Evolutionary conservation across 30 jellyfish, hydroid and myxozoan genomes (phyloP).

Genomic region (Catostylus mosaicus): DNA sequence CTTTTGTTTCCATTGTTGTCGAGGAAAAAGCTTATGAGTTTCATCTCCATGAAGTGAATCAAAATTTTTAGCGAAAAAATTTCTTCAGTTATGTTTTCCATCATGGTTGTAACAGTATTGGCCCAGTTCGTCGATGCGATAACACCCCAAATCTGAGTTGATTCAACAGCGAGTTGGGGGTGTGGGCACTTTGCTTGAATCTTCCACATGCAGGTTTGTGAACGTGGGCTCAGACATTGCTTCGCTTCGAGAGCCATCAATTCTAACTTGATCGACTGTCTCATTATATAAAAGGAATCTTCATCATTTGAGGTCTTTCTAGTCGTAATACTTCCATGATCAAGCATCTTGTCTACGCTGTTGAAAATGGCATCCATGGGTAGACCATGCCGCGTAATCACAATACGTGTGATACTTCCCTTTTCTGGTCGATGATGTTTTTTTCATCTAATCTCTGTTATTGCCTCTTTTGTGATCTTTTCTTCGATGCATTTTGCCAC

Average conservation of each 20-base stretch:
- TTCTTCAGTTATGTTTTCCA: conserved; percentile 14
- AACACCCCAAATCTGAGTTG: background rate
- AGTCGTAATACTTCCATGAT: conserved; percentile 5
- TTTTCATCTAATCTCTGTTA: conserved; percentile 9
- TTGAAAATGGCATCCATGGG: conserved; percentile 15
- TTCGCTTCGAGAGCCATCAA: conserved; percentile 20
- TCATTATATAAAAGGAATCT: conserved; percentile 17
- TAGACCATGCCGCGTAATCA: conserved; percentile 10
- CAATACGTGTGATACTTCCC: conserved; percentile 18
- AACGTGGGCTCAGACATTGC: conserved; percentile 17
- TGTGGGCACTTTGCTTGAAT: conserved; percentile 16
- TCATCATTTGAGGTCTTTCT: conserved; percentile 17
- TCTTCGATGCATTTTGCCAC: conserved; percentile 18
- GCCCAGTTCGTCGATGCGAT: conserved; percentile 24
- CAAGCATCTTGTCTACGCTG: conserved; percentile 18
- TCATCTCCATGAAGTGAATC: conserved; percentile 8
- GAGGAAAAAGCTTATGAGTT: conserved; percentile 9
- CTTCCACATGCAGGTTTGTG: conserved; percentile 27
- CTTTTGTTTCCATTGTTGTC: conserved; percentile 1
- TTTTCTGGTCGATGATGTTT: conserved; percentile 15
- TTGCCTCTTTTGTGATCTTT: conserved; percentile 18
- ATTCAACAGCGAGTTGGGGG: conserved; percentile 29
- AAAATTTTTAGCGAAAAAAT: background rate
- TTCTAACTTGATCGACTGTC: conserved; percentile 7
- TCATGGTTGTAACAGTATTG: conserved; percentile 8